Evolutionary conservation across 2,888 invertebrate genomes (phyloP).

Genomic region (Pristionchus mayeri): DNA sequence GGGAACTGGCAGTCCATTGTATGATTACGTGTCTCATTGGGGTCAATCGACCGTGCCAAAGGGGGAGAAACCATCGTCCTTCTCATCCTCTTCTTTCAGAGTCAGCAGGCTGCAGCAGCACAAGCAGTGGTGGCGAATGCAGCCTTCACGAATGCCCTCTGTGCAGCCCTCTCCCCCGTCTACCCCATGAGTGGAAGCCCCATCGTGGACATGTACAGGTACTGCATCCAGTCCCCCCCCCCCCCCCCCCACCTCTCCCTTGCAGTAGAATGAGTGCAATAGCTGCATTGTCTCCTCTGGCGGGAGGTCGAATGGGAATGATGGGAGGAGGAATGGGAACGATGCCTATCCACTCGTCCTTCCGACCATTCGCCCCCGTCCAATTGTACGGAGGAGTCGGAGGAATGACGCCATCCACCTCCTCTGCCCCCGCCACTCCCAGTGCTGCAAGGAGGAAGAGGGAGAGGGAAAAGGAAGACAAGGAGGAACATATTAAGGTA

Average conservation of each 20-base stretch:
- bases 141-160: not conserved
- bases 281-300: slow-evolving; percentile 20
- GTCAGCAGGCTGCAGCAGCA: not conserved
- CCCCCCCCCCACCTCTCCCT: not conserved
- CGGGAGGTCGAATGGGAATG: not conserved
- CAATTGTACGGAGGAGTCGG: slow-evolving; percentile 1
- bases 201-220: not conserved
- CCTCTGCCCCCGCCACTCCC: not conserved
- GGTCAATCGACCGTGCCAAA: not conserved
- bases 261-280: not conserved
- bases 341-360: slow-evolving; percentile 51
- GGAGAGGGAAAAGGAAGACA: slow-evolving; percentile 12
- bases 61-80: not conserved
- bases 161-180: not conserved
- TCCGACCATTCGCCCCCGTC: slow-evolving; percentile 52
- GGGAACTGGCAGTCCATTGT: slow-evolving; percentile 20
- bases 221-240: not conserved
- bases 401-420: slow-evolving; percentile 24
- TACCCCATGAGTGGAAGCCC: not conserved
- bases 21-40: not conserved
- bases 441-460: not conserved
- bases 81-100: not conserved
- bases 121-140: not conserved
- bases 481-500: slow-evolving; percentile 71
- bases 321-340: not conserved